Conservation (phyloP, 2,797 vertebrate species). For the Epinephelus malabaricus region DNA sequence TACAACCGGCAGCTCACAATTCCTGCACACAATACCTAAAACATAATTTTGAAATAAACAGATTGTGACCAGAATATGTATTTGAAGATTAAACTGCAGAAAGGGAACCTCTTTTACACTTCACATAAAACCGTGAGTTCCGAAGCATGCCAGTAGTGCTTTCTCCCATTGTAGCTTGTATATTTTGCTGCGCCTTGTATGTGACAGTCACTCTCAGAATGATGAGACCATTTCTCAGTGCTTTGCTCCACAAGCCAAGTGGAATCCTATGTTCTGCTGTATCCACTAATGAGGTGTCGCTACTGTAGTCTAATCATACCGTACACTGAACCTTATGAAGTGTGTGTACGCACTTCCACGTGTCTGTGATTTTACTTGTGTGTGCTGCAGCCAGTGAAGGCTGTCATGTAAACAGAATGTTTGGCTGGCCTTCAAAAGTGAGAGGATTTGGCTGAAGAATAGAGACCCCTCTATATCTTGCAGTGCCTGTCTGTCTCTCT, state of each 20-base stretch:
- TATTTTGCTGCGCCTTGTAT: neutral
- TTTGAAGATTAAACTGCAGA: too few species aligned
- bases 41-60: too few species aligned
- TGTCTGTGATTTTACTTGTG: conserved; percentile 23
- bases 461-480: conserved; percentile 51
- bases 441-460: conserved; percentile 65
- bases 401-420: conserved; percentile 60
- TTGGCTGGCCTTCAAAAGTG: conserved; percentile 67
- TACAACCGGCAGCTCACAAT: too few species aligned
- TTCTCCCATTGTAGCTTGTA: neutral
- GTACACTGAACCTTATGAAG: conserved; percentile 6
- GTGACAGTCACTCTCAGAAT: neutral
- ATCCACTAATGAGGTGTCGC: conserved; percentile 36
- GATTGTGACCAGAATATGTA: too few species aligned
- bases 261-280: conserved; percentile 14
- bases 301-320: conserved; percentile 3
- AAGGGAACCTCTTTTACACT: too few species aligned
- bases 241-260: conserved; percentile 9
- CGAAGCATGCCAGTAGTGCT: neutral
- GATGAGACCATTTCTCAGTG: conserved; percentile 6
- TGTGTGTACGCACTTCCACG: conserved; percentile 9
- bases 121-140: too few species aligned
- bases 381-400: conserved; percentile 35
- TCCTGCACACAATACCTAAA: too few species aligned
- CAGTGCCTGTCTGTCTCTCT: conserved; percentile 34